These are phyloP conservation scores for Leptopterna dolabrata DNA, from an alignment of 2,888 invertebrate species.

Conservation along the genomic window DNA sequence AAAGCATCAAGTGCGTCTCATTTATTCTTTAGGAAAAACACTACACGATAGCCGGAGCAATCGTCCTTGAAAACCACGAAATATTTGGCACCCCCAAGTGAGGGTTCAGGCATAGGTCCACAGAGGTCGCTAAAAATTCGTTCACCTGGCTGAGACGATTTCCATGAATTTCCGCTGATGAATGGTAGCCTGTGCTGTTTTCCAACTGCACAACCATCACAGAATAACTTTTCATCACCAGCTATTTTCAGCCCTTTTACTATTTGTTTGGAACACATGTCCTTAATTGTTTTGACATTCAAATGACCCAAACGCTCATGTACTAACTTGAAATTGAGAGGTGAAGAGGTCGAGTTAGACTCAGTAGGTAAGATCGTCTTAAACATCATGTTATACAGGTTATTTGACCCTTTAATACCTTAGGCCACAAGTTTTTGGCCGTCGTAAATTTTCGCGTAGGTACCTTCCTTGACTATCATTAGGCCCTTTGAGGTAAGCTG, in stretches of 20 bases:
- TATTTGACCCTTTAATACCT: too few relatives aligned
- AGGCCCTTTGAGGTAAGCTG: too few relatives aligned
- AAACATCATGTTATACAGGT: too few relatives aligned
- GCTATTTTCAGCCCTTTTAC: neutral
- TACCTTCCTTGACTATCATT: too few relatives aligned
- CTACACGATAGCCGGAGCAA: constrained; percentile 61
- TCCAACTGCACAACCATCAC: neutral
- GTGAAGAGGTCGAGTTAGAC: too few relatives aligned
- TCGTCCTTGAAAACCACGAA: constrained; percentile 63
- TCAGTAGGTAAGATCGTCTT: too few relatives aligned
- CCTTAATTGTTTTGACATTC: neutral
- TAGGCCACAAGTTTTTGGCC: too few relatives aligned
- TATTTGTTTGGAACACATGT: neutral
- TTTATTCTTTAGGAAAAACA: constrained; percentile 62
- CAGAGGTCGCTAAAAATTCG: constrained; percentile 61
- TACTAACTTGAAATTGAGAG: neutral
- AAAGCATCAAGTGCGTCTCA: constrained; percentile 62
- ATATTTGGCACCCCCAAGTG: constrained; percentile 58
- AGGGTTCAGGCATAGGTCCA: constrained; percentile 60
- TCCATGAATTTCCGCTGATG: neutral
- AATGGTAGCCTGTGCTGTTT: neutral
- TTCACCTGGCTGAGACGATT: constrained; percentile 54
- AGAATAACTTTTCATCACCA: neutral
- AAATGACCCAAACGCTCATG: neutral
- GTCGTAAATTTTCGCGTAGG: too few relatives aligned